Conservation (phyloP, 2,888 invertebrate species). For the Conops quadrifasciatus region DNA sequence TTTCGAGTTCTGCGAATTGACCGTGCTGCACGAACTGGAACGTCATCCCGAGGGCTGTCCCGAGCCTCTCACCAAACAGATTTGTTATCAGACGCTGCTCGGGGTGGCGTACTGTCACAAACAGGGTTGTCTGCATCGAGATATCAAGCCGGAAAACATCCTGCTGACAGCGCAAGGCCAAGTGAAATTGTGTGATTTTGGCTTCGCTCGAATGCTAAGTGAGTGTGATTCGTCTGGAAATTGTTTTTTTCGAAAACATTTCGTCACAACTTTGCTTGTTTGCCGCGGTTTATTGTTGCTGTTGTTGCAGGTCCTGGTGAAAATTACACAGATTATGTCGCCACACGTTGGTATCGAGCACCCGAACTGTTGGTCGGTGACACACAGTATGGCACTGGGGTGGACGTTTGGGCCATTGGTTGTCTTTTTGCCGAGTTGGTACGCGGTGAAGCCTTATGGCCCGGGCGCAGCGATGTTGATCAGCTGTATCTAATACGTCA, state of each 20-base stretch:
- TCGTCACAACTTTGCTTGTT: background rate
- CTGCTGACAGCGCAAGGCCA: conserved; percentile 90
- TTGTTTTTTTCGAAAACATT: background rate
- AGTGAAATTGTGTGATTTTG: conserved; percentile 97
- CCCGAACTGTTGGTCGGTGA: conserved; percentile 98
- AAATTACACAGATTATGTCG: conserved; percentile 99
- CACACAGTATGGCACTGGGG: conserved; percentile 86
- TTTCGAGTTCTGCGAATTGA: conserved; percentile 98
- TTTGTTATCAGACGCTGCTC: conserved; percentile 93
- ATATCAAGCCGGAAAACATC: conserved; percentile 99
- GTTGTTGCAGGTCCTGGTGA: conserved; percentile 83
- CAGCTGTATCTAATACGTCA: conserved; percentile 95
- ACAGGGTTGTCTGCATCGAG: conserved; percentile 93
- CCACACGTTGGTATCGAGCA: conserved; percentile 97
- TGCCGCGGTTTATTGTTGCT: background rate
- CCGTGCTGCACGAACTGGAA: conserved; percentile 95
- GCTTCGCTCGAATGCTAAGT: conserved; percentile 96
- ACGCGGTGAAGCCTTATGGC: conserved; percentile 94
- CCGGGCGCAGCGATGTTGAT: conserved; percentile 98
- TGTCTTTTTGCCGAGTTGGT: conserved; percentile 89
- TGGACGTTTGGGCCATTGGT: conserved; percentile 99
- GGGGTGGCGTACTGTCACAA: conserved; percentile 97
- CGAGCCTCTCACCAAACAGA: conserved; percentile 88
- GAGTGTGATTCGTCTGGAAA: conserved; percentile 49
- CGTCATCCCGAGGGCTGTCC: conserved; percentile 93